These are phyloP conservation scores for Bibio marci DNA, from an alignment of 2,888 invertebrate species.

Conservation along the genomic window DNA sequence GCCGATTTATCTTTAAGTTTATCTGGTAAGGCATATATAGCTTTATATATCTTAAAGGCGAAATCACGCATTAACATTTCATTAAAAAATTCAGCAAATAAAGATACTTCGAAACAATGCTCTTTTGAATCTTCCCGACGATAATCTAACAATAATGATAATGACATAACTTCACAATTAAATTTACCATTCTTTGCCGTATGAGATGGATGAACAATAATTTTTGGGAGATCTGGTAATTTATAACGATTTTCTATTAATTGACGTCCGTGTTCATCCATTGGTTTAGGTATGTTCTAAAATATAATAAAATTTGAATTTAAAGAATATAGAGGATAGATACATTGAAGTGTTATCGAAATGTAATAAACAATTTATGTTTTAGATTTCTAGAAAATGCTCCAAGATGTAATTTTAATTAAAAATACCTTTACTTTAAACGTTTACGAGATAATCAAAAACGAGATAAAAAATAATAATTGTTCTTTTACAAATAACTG, in stretches of 20 bases:
- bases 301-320: too few species aligned
- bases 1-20: constrained; percentile 27
- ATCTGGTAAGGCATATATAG: constrained; percentile 40
- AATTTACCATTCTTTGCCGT: constrained; percentile 85
- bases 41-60: constrained; percentile 81
- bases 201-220: constrained; percentile 72
- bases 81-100: constrained; percentile 90
- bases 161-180: constrained; percentile 74
- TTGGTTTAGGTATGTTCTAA: too few species aligned
- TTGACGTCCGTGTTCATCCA: constrained; percentile 46
- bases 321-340: too few species aligned
- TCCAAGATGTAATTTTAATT: too few species aligned
- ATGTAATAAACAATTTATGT: too few species aligned
- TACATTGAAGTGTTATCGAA: too few species aligned
- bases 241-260: constrained; percentile 53
- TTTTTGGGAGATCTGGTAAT: constrained; percentile 55
- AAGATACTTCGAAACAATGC: constrained; percentile 76
- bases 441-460: too few species aligned
- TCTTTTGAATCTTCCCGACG: constrained; percentile 84
- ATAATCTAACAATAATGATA: constrained; percentile 80
- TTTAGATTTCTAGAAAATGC: too few species aligned
- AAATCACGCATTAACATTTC: constrained; percentile 95
- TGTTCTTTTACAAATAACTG: too few species aligned
- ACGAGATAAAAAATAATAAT: too few species aligned
- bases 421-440: too few species aligned